Conservation (phyloP, 2,888 invertebrate species). For the Asteroscopus sphinx region DNA sequence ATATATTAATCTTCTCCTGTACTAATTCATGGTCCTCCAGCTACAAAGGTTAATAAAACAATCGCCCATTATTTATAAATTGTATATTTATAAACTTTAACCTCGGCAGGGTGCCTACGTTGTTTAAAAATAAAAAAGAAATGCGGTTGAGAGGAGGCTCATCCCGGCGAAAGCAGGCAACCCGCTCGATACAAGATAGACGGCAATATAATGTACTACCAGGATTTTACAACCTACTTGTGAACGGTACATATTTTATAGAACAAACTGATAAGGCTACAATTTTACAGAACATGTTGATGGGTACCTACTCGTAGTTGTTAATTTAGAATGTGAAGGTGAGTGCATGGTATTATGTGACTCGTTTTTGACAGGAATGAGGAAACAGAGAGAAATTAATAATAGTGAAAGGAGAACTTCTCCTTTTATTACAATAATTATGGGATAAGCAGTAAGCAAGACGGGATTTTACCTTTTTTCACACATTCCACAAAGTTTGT, state of each 20-base stretch:
- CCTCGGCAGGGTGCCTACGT: conserved; percentile 29
- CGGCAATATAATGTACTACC: conserved; percentile 50
- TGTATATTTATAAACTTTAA: conserved; percentile 42
- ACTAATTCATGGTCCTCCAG: conserved; percentile 31
- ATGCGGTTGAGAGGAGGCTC: conserved; percentile 48
- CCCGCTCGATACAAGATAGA: conserved; percentile 48
- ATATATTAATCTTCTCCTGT: conserved; percentile 5
- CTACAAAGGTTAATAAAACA: conserved; percentile 39
- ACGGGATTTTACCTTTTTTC: too few relatives aligned
- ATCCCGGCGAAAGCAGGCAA: conserved; percentile 46
- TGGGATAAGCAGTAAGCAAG: too few relatives aligned
- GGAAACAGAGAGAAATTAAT: too few relatives aligned
- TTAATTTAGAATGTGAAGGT: conserved; percentile 6
- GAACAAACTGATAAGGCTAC: conserved; percentile 8
- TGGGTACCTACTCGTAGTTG: neutral
- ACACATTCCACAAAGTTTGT: too few relatives aligned
- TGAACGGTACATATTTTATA: conserved; percentile 38
- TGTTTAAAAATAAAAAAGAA: conserved; percentile 58
- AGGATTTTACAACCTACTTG: conserved; percentile 41
- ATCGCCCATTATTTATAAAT: conserved; percentile 34
- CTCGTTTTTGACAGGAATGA: too few relatives aligned
- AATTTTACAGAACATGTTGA: conserved; percentile 3
- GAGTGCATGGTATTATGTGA: too few relatives aligned
- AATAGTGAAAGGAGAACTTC: too few relatives aligned
- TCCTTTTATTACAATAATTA: too few relatives aligned